A percentile compares a stretch with the other conserved stretches of the same genome.
phyloP scores from a whole-genome alignment of 2,113 vertebrate species.

The Sander lucioperca region DNA sequence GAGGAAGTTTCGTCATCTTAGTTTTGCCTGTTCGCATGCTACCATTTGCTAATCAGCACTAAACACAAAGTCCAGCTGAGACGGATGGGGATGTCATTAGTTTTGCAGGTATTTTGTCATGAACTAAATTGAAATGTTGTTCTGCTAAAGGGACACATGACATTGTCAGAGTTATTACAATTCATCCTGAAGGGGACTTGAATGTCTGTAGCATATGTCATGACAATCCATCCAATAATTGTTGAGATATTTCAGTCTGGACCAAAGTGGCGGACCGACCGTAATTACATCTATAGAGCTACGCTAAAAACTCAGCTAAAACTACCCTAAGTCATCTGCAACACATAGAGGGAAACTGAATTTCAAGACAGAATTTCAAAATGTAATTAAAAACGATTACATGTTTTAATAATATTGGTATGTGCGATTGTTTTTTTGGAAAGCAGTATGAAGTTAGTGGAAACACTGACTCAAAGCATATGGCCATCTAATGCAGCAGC shows the following conservation, averaged over 20 bases:
- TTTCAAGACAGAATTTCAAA: not conserved
- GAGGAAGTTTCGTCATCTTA: not conserved
- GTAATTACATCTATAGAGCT: not conserved
- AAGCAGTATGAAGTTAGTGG: conserved; percentile 9
- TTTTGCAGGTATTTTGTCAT: not conserved
- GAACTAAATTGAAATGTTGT: too few relatives aligned
- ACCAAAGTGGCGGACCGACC: not conserved
- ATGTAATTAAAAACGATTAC: not conserved
- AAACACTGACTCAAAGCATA: conserved; percentile 22
- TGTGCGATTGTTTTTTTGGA: conserved; percentile 17
- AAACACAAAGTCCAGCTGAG: too few relatives aligned
- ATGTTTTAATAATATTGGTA: not conserved
- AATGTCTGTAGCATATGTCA: not conserved
- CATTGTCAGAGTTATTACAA: not conserved
- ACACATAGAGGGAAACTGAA: not conserved
- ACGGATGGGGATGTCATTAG: not conserved
- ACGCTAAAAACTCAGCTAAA: not conserved
- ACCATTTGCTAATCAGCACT: not conserved
- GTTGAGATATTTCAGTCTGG: not conserved
- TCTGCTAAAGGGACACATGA: too few relatives aligned
- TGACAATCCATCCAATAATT: not conserved
- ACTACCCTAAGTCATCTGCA: not conserved
- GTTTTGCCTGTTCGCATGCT: not conserved
- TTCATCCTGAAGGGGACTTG: not conserved
- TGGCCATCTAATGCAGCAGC: not conserved